phyloP scores from a whole-genome alignment of 1,140 invertebrate species.

The Agrypnia vestita region DNA sequence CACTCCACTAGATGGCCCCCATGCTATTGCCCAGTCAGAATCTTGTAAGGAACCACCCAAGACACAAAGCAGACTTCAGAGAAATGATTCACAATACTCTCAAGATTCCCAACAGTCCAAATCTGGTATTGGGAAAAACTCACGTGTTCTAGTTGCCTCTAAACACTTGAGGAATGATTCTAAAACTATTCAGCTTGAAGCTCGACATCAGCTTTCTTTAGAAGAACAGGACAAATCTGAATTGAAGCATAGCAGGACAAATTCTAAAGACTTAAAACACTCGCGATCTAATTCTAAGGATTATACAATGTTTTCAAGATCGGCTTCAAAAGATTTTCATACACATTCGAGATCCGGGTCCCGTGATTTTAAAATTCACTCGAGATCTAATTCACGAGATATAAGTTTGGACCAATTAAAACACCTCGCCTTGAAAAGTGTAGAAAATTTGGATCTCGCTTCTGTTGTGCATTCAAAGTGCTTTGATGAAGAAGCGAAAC shows the following conservation, averaged over 20 bases:
- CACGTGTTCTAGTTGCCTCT: constrained; percentile 71
- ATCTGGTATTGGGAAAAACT: constrained; percentile 63
- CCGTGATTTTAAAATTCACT: constrained; percentile 67
- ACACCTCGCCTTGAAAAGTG: constrained; percentile 68
- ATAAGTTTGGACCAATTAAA: constrained; percentile 68
- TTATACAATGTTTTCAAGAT: constrained; percentile 63
- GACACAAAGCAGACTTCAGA: constrained; percentile 63
- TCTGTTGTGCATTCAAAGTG: constrained; percentile 66
- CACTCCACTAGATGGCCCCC: constrained; percentile 66
- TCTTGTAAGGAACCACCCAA: constrained; percentile 58
- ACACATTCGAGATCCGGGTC: constrained; percentile 65
- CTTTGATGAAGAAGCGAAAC: constrained; percentile 70
- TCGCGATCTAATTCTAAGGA: constrained; percentile 64
- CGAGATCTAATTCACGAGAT: constrained; percentile 66
- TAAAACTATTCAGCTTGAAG: constrained; percentile 75
- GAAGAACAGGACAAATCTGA: constrained; percentile 65
- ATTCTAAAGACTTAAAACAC: constrained; percentile 64
- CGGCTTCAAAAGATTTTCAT: constrained; percentile 64
- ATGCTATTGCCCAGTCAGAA: constrained; percentile 57
- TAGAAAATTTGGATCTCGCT: constrained; percentile 70
- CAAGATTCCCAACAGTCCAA: constrained; percentile 63
- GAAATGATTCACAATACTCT: constrained; percentile 70
- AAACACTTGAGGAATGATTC: constrained; percentile 76
- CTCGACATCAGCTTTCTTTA: constrained; percentile 68
- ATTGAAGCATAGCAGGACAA: constrained; percentile 66